Evolutionary conservation across 2,797 vertebrate genomes (phyloP), one percentile per base, ranked within the genome.

Genomic region (Adrianichthys oophorus): DNA sequence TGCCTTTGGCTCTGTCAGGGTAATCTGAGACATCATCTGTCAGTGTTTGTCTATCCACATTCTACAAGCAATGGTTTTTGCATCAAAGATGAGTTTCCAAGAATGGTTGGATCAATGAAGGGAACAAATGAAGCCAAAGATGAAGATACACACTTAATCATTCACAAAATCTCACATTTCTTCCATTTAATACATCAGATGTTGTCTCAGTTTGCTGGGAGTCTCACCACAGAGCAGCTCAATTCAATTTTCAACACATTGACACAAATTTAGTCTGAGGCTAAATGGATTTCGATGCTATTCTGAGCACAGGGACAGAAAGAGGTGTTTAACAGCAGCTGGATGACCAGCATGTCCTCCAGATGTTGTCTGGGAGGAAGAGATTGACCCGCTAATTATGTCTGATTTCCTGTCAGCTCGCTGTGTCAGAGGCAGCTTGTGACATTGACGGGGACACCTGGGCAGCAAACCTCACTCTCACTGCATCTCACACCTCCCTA

Each of bases 341-440:
- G 66, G 74, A 48, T 60, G 60, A 59, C 43, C 48, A 18, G 32
- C 45, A 56, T 74, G 78, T 77, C 63, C 62, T 79, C 78, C 84
- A 86, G 78, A 80, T 88, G 86, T 83, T 84, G 74, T 79, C 79
- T 77, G 68, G 50, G 59, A 83, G 60, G 71, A 65, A 70, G 40
- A 83, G 81, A 85, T 83, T 77, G 72, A 83, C 72, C 68, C 58
- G 49, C 72, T 85, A 82, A 85, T 80, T 75, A 78, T 56, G 70
- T 80, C 63, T 71, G 71, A 61, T 41, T 62, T 72, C 65, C 65
- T 66, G 71, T 78, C 56, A 57, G 58, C 70, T 45, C 40, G 1
- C 43, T 61, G 52, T 56, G 59, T 65, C 60, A 17, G 63, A 63
- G 52, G 55, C 59, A 56, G 49, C 66, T 64, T 41, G 53, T 74